A percentile compares a stretch with the other conserved stretches of the same genome.
Conservation (phyloP, 2,113 vertebrate species). For the Cochlearius cochlearius region DNA sequence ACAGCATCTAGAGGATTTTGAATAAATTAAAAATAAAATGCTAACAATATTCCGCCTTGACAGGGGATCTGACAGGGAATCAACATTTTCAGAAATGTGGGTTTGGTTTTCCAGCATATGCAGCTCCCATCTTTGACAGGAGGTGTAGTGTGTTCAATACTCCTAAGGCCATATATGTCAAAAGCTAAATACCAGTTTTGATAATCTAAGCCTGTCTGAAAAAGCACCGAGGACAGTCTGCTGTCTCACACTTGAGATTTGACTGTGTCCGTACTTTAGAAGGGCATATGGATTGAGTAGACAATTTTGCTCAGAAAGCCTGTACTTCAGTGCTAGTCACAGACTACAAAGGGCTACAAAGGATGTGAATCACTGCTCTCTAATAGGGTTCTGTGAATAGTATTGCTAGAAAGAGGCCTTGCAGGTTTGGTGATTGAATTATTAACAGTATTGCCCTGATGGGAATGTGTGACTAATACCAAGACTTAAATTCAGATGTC, state of each 20-base stretch:
- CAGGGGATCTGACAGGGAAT: background rate
- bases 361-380: background rate
- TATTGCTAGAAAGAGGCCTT: background rate
- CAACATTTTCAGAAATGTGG: background rate
- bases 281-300: background rate
- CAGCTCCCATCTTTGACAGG: background rate
- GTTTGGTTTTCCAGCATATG: background rate
- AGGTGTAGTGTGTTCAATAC: background rate
- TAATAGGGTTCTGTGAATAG: background rate
- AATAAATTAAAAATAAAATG: conserved; percentile 42
- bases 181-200: background rate
- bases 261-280: background rate
- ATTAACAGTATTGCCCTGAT: background rate
- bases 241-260: background rate
- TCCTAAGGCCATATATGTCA: background rate
- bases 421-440: background rate
- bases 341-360: background rate
- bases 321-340: background rate
- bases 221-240: background rate
- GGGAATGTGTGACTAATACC: background rate
- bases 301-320: background rate
- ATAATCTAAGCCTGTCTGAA: background rate
- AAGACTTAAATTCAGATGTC: background rate
- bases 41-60: background rate
- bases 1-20: background rate